Evolutionary conservation across 53 echinoderm and acorn worm species (phyloP).

Genomic region (Pentamera pediparva): DNA sequence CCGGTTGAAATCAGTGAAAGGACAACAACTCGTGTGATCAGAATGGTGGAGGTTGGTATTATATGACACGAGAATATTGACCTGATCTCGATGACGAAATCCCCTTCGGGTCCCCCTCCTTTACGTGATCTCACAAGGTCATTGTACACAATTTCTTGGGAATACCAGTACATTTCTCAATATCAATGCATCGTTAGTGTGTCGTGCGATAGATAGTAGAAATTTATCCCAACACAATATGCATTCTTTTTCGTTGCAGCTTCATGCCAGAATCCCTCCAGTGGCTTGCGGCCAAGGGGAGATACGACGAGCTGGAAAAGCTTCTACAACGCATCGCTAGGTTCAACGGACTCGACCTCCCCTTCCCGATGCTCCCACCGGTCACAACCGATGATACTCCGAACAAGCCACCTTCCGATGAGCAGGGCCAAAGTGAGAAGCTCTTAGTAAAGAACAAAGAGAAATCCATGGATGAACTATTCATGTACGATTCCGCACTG

Average conservation of each 20-base stretch:
- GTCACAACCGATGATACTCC: not conserved
- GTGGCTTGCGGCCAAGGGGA: constrained; percentile 20
- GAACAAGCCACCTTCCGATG: not conserved
- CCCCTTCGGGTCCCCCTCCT: too few species aligned
- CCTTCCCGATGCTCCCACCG: constrained; percentile 1
- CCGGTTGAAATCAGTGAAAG: too few species aligned
- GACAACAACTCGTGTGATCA: too few species aligned
- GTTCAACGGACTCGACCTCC: not conserved
- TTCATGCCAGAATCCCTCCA: constrained; percentile 30
- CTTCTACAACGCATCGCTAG: constrained; percentile 13
- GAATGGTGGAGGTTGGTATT: too few species aligned
- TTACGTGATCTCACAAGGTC: too few species aligned
- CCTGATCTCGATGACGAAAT: too few species aligned
- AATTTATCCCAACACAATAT: too few species aligned
- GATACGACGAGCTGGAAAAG: not conserved
- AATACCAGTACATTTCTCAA: too few species aligned
- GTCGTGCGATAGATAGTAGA: too few species aligned
- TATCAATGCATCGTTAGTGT: too few species aligned
- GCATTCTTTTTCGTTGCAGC: not conserved
- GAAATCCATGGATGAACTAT: constrained; percentile 5
- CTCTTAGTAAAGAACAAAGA: not conserved
- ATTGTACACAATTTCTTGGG: too few species aligned
- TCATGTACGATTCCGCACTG: constrained; percentile 15
- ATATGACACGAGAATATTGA: too few species aligned
- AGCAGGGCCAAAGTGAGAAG: not conserved